phyloP scores from a whole-genome alignment of 2,888 invertebrate genomes.

The Drosophila eohydei region DNA sequence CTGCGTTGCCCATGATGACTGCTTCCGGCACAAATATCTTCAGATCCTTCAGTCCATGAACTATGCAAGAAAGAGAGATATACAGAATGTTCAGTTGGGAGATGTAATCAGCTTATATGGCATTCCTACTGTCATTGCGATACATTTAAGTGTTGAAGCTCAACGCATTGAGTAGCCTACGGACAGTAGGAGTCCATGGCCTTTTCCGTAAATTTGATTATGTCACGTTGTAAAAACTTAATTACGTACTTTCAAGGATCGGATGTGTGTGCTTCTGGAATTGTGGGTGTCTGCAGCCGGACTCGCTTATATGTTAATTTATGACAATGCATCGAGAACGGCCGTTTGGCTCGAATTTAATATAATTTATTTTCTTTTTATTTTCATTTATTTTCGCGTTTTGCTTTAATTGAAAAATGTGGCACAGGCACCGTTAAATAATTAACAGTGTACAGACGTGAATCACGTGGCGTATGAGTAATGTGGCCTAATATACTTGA shows the following conservation, averaged over 20 bases:
- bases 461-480: slow-evolving; percentile 13
- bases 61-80: slow-evolving; percentile 44
- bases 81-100: slow-evolving; percentile 31
- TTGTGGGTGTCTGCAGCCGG: slow-evolving; percentile 42
- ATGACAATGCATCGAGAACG: slow-evolving; percentile 57
- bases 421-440: slow-evolving; percentile 30
- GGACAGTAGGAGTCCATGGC: slow-evolving; percentile 11
- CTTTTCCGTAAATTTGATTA: slow-evolving; percentile 65
- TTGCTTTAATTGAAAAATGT: slow-evolving; percentile 42
- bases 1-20: slow-evolving; percentile 85
- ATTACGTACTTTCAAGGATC: slow-evolving; percentile 50
- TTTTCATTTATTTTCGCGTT: slow-evolving; percentile 16
- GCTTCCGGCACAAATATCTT: slow-evolving; percentile 85
- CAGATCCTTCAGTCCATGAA: slow-evolving; percentile 84
- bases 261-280: slow-evolving; percentile 16
- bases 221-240: slow-evolving; percentile 54
- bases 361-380: slow-evolving; percentile 64
- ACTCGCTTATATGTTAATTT: slow-evolving; percentile 72
- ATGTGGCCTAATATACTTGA: no score
- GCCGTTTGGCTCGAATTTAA: slow-evolving; percentile 57
- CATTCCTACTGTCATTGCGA: not conserved
- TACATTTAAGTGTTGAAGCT: slow-evolving; percentile 34
- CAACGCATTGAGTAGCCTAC: slow-evolving; percentile 24
- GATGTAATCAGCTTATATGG: slow-evolving; percentile 41
- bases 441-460: slow-evolving; percentile 26